phyloP scores from a whole-genome alignment of 2,113 vertebrate genomes.

The Lepus timidus region DNA sequence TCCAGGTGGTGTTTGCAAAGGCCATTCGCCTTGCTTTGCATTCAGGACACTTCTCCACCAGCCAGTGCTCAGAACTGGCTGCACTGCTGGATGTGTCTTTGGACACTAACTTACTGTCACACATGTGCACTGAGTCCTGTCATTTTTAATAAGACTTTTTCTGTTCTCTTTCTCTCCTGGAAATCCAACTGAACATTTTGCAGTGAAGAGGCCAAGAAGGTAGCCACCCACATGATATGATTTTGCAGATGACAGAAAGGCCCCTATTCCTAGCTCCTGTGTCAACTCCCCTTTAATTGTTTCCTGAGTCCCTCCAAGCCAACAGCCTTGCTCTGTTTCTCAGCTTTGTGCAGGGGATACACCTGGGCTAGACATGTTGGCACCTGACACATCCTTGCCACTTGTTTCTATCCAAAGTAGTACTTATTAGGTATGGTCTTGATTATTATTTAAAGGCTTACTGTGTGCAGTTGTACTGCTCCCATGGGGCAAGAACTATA shows the following conservation, averaged over 20 bases:
- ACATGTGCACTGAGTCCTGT: background rate
- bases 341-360: background rate
- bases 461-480: background rate
- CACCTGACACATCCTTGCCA: background rate
- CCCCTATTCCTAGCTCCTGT: background rate
- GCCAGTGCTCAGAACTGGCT: background rate
- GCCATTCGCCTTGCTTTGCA: conserved; percentile 37
- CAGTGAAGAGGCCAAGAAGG: conserved; percentile 16
- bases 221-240: background rate
- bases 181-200: background rate
- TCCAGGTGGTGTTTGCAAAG: conserved; percentile 77
- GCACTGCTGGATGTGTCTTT: background rate
- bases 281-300: background rate
- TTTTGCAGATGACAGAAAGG: background rate
- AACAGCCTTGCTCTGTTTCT: background rate
- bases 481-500: background rate
- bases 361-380: background rate
- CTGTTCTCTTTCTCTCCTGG: background rate
- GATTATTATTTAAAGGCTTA: conserved; percentile 2
- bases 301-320: background rate
- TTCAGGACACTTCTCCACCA: conserved; percentile 56
- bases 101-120: background rate
- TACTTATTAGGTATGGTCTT: background rate
- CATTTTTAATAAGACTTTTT: conserved; percentile 16
- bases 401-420: background rate